Conservation (phyloP, 2,797 vertebrate species). For the Sparidentex hasta region DNA sequence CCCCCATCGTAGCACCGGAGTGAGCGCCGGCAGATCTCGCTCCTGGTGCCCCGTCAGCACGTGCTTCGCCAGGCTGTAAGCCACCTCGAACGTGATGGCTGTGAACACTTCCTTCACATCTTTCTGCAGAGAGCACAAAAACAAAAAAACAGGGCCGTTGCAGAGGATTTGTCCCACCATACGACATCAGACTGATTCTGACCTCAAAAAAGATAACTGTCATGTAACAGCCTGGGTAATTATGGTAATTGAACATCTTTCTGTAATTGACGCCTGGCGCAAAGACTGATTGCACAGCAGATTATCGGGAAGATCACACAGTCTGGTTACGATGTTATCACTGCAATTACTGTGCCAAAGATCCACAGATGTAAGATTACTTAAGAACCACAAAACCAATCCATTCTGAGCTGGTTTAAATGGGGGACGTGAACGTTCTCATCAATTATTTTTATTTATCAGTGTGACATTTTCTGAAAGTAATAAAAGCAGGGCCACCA, state of each 20-base stretch:
- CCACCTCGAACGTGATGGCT: slow-evolving; percentile 93
- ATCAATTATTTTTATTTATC: slow-evolving; percentile 24
- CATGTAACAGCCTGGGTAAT: slow-evolving; percentile 35
- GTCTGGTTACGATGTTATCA: slow-evolving; percentile 50
- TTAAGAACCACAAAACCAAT: slow-evolving; percentile 26
- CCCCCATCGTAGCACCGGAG: slow-evolving; percentile 94
- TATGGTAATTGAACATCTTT: slow-evolving; percentile 60
- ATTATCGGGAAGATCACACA: slow-evolving; percentile 46
- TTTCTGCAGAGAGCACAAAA: slow-evolving; percentile 84
- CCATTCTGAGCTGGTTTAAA: slow-evolving; percentile 32
- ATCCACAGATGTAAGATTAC: slow-evolving; percentile 35
- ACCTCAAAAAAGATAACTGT: slow-evolving; percentile 42
- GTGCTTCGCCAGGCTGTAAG: slow-evolving; percentile 91
- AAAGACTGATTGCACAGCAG: slow-evolving; percentile 52
- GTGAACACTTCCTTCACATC: slow-evolving; percentile 96
- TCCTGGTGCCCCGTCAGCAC: slow-evolving; percentile 79
- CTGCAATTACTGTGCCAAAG: slow-evolving; percentile 37
- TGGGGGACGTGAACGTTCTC: slow-evolving; percentile 42
- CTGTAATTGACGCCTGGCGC: slow-evolving; percentile 34
- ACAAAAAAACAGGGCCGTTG: background rate
- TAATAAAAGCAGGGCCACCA: slow-evolving; percentile 26
- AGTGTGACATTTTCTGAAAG: slow-evolving; percentile 25
- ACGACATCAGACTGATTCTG: slow-evolving; percentile 8
- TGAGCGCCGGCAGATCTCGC: slow-evolving; percentile 89
- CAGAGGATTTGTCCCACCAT: background rate